Conservation (phyloP, 2,888 invertebrate species). For the Sarcophaga carnaria region DNA sequence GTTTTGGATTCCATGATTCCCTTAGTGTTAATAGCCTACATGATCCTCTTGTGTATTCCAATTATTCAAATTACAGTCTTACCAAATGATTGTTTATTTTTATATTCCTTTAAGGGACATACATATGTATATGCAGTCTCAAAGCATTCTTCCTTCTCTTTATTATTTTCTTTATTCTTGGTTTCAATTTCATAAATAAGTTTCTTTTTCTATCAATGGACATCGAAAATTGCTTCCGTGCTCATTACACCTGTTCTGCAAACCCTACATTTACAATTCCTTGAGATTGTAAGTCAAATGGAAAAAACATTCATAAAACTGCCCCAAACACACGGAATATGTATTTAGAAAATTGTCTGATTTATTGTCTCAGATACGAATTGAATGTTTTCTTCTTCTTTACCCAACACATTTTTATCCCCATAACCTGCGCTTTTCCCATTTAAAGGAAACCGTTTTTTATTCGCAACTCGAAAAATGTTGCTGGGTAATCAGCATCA, state of each 20-base stretch:
- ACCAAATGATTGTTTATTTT: too few species aligned
- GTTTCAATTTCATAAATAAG: too few species aligned
- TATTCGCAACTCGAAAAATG: neutral
- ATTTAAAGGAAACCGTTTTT: neutral
- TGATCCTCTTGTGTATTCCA: too few species aligned
- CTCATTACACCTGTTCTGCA: neutral
- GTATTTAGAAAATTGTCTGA: constrained; percentile 66
- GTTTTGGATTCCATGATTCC: too few species aligned
- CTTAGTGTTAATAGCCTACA: too few species aligned
- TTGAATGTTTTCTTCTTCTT: constrained; percentile 39
- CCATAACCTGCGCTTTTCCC: neutral
- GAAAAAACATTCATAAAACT: constrained; percentile 39
- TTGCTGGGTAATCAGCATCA: constrained; percentile 20
- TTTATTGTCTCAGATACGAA: constrained; percentile 70
- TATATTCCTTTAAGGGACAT: too few species aligned
- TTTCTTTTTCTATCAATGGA: too few species aligned
- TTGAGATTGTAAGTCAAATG: constrained; percentile 26
- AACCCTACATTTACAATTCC: constrained; percentile 33
- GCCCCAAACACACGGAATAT: constrained; percentile 34
- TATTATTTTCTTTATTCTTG: too few species aligned
- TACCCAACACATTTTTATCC: constrained; percentile 21
- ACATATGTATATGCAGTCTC: too few species aligned
- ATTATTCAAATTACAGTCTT: too few species aligned
- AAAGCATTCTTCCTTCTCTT: too few species aligned
- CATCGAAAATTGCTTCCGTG: too few species aligned